Evolutionary conservation across 2,797 vertebrate genomes (phyloP), one percentile per base, ranked within the genome.

Genomic region (Leptatherina wallacei): DNA sequence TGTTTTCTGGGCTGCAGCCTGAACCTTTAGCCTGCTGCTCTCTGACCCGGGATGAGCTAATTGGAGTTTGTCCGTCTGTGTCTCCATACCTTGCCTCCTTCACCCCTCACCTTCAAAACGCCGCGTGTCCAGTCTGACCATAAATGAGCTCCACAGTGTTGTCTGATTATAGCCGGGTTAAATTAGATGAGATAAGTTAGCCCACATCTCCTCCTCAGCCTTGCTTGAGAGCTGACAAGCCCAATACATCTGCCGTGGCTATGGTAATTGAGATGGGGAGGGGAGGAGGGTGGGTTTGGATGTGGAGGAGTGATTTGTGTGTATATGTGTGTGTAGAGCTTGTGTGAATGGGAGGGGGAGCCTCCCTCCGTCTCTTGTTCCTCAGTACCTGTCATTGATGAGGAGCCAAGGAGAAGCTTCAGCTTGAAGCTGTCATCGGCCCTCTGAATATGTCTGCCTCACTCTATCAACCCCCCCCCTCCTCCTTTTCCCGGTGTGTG

Each of bases 311-410:
- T 66, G 74, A 78, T 80, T 66, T 80, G 84, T 80, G 82, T 47
- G 44, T 47, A 3, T 47, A 14, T n/a, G 44, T 65, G 75, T 38
- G 69, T 60, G 78, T 36, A 18, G 47, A 58, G 1, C 24, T 27
- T 33, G 63, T 76, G 75, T 72, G 79, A 33, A 61, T 63, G 66
- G 47, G 73, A 47, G 64, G 65, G 62, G 40, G 58, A 18, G 44
- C 16, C 52, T 81, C 38, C 65, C 67, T 78, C 73, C 55, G 56
- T 61, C 79, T 90, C 79, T 80, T 83, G 73, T 85, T 90, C 78
- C 77, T 91, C 91, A 81, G 77, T 89, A 92, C 91, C 91, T 93
- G 92, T 92, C 93, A 94, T 70, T 86, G 90, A 88, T 88, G 87
- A 90, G 85, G 82, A 90, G 88, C 89, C 89, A 83, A 90, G 85